Conservation (phyloP, 2,888 invertebrate genomes). For the Petrolisthes manimaculis region DNA sequence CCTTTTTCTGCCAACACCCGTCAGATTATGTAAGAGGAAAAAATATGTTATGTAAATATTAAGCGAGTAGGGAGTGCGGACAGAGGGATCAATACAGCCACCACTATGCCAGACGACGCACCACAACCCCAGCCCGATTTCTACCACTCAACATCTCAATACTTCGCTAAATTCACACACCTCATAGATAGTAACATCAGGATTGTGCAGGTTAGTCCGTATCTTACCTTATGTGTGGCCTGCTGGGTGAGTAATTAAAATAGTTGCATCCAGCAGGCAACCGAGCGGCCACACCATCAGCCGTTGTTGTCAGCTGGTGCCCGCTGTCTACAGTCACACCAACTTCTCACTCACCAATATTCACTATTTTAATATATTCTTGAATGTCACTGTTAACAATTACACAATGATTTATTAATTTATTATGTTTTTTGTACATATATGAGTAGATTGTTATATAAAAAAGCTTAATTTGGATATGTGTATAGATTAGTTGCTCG, state of each 20-base stretch:
- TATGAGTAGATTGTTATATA: background rate
- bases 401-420: too few species aligned
- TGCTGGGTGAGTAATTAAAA: background rate
- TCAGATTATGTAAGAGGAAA: too few species aligned
- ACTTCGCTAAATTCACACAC: slow-evolving; percentile 45
- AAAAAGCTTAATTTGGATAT: background rate
- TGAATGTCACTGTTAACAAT: too few species aligned
- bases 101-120: slow-evolving; percentile 51
- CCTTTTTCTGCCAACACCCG: too few species aligned
- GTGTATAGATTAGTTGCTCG: slow-evolving; percentile 20
- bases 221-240: slow-evolving; percentile 26
- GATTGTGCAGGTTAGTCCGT: slow-evolving; percentile 53
- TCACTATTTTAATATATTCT: too few species aligned
- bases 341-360: background rate
- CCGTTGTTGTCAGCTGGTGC: slow-evolving; percentile 54
- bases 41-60: background rate
- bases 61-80: background rate
- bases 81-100: slow-evolving; percentile 42
- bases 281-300: slow-evolving; percentile 29
- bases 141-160: slow-evolving; percentile 31
- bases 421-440: background rate
- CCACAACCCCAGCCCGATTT: slow-evolving; percentile 49
- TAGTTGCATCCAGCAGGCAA: slow-evolving; percentile 52
- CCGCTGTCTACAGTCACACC: slow-evolving; percentile 29
- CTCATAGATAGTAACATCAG: slow-evolving; percentile 61